These are phyloP conservation scores for Ptyas mucosa DNA, from an alignment of 2,113 vertebrate genomes.

Conservation along the genomic window DNA sequence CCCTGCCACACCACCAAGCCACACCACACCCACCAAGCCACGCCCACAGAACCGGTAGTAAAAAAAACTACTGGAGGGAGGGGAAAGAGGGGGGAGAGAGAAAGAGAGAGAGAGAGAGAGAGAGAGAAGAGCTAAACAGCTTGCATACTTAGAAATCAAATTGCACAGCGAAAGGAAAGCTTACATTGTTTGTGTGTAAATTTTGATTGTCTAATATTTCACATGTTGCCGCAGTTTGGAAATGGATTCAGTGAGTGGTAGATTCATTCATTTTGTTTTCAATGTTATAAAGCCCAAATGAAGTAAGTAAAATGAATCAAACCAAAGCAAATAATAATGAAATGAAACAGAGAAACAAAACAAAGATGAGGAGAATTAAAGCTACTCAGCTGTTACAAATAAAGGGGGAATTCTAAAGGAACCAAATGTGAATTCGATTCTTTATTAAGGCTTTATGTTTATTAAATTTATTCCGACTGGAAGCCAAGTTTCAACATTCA, in stretches of 20 bases:
- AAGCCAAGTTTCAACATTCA: not conserved
- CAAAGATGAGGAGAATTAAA: constrained; percentile 21
- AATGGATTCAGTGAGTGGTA: not conserved
- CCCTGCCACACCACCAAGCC: too few relatives aligned
- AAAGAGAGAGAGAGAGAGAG: not conserved
- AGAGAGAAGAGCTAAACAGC: not conserved
- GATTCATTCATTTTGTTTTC: constrained; percentile 8
- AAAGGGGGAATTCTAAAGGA: not conserved
- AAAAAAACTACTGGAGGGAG: too few relatives aligned
- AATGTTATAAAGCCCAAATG: not conserved
- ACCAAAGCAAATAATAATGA: constrained; percentile 19
- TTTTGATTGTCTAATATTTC: not conserved
- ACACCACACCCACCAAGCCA: too few relatives aligned
- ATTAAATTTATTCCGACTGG: not conserved
- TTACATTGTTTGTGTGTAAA: not conserved
- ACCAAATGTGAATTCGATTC: not conserved
- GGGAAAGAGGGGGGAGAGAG: too few relatives aligned
- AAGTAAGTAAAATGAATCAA: constrained; percentile 8
- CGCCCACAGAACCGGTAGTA: too few relatives aligned
- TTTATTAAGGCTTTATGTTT: not conserved
- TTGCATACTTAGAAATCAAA: not conserved
- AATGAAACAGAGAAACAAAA: constrained; percentile 11
- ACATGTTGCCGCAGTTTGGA: not conserved
- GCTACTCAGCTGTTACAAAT: constrained; percentile 13
- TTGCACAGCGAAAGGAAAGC: not conserved